phyloP scores from a whole-genome alignment of 2,113 vertebrate species.

The Cygnus buccinator region DNA sequence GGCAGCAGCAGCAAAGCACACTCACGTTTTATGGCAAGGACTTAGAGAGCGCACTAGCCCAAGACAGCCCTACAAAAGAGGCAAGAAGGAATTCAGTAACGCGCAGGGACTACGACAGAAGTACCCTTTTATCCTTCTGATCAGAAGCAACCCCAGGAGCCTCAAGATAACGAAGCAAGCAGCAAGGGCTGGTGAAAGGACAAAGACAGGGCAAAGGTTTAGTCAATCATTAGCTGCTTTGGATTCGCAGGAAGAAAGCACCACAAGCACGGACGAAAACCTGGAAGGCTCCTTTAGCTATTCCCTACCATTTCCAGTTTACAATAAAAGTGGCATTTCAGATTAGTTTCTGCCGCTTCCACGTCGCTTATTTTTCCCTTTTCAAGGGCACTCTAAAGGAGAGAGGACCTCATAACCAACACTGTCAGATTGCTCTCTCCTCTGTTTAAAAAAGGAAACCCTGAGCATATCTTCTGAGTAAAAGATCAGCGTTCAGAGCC shows the following conservation, averaged over 20 bases:
- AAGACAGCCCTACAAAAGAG: background rate
- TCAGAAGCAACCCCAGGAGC: background rate
- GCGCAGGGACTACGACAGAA: background rate
- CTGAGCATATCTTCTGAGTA: background rate
- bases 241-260: background rate
- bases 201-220: background rate
- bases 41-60: background rate
- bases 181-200: background rate
- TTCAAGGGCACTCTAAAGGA: background rate
- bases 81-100: background rate
- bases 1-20: background rate
- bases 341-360: background rate
- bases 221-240: background rate
- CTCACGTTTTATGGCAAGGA: background rate
- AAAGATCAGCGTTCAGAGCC: background rate
- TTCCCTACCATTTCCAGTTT: background rate
- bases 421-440: background rate
- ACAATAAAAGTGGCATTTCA: background rate
- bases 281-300: background rate
- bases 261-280: background rate
- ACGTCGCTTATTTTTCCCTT: background rate
- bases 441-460: background rate
- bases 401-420: background rate
- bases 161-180: background rate
- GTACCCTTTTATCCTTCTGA: background rate